A percentile compares a stretch with the other conserved stretches of the same genome.
phyloP scores from a whole-genome alignment of 2,797 vertebrate genomes.

The Philypnodon macrostomus region DNA sequence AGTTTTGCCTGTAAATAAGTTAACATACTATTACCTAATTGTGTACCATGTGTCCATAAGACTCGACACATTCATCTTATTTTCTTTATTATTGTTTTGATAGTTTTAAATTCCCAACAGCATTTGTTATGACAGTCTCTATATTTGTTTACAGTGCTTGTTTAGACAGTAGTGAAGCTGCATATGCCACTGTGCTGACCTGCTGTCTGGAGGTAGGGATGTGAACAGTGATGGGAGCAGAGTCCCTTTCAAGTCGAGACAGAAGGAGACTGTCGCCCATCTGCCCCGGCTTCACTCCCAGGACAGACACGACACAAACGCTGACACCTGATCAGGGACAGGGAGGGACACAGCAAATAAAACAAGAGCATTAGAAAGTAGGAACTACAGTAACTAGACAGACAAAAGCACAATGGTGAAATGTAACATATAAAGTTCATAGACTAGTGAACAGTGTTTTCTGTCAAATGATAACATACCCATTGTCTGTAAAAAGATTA shows the following conservation, averaged over 20 bases:
- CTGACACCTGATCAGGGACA: constrained; percentile 74
- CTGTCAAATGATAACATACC: too few species aligned
- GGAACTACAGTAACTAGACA: too few species aligned
- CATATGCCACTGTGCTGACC: constrained; percentile 58
- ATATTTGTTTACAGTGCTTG: background rate
- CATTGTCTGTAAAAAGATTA: too few species aligned
- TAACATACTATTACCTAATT: too few species aligned
- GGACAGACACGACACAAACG: constrained; percentile 82
- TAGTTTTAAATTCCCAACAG: too few species aligned
- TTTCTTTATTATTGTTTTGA: too few species aligned
- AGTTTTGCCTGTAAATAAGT: too few species aligned
- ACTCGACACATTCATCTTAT: too few species aligned
- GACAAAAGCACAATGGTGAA: too few species aligned
- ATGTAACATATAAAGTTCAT: too few species aligned
- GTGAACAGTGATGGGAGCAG: constrained; percentile 77
- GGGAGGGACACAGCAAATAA: background rate
- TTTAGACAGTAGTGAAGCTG: background rate
- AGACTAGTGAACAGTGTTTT: too few species aligned
- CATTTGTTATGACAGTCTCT: background rate
- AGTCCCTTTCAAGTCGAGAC: constrained; percentile 79
- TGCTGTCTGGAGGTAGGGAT: constrained; percentile 74
- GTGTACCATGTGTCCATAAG: too few species aligned
- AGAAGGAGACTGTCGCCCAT: constrained; percentile 80
- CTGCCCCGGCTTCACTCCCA: constrained; percentile 70
- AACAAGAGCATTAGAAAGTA: background rate